Percentiles rank a stretch among this genome's conserved stretches.
These are phyloP conservation scores for Anolis carolinensis DNA, from an alignment of 2,113 vertebrate species.

Conservation along the genomic window DNA sequence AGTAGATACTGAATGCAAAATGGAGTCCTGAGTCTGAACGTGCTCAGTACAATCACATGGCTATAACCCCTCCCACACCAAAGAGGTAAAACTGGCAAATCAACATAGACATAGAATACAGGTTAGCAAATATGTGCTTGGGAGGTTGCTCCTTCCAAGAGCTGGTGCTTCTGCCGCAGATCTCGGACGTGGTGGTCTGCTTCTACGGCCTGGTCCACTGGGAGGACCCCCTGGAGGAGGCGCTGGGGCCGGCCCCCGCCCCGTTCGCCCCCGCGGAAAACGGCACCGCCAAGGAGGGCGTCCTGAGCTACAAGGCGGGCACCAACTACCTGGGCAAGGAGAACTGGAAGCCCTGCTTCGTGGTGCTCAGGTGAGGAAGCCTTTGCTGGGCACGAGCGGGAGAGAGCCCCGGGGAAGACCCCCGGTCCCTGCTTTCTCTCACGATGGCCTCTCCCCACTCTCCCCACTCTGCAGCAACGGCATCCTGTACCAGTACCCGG, in stretches of 20 bases:
- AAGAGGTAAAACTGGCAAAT: no score
- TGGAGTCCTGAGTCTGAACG: no score
- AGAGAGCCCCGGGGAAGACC: no score
- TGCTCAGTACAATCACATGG: no score
- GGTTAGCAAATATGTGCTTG: no score
- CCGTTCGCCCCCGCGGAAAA: slow-evolving; percentile 56
- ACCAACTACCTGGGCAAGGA: slow-evolving; percentile 94
- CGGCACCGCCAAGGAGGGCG: slow-evolving; percentile 85
- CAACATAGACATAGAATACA: no score
- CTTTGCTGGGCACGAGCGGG: no score
- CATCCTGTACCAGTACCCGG: slow-evolving; percentile 90
- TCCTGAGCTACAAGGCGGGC: slow-evolving; percentile 86
- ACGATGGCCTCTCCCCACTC: no score
- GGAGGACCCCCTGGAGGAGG: slow-evolving; percentile 92
- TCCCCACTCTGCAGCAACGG: slow-evolving; percentile 79
- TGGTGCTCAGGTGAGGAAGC: slow-evolving; percentile 88
- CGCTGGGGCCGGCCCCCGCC: slow-evolving; percentile 66
- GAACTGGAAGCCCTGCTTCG: slow-evolving; percentile 92
- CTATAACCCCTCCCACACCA: no score
- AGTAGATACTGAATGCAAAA: no score
- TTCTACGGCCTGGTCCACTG: slow-evolving; percentile 95
- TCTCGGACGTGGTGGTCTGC: slow-evolving; percentile 79
- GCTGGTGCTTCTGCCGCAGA: slow-evolving; percentile 64
- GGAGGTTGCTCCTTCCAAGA: no score
- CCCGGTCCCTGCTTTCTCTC: no score